Base-by-base conservation (phyloP, 2,888 invertebrate species). In the Antheraea yamamai region DNA sequence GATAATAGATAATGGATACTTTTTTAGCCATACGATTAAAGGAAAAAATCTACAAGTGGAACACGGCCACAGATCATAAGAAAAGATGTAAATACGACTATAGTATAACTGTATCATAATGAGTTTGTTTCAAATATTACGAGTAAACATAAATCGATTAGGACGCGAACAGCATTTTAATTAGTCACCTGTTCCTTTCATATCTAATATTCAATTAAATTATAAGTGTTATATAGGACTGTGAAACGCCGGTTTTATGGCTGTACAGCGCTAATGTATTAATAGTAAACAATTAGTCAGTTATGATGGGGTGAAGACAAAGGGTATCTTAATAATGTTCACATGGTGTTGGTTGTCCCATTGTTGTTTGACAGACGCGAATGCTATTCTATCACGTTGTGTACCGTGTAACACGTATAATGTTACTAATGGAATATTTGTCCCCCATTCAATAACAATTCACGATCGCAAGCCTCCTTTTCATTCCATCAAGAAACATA, bases 241-340 rank as follows among this genome's bases (percentile, higher is more conserved):
- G 7, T 2, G 16, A 16, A 47, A 26, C 73, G 73, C 64, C 23
- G 23, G 3, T 73, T 73, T 35, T 52, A 61, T 35, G n/a, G n/a
- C 39, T 35, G 35, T 30, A 61, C 58, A 12, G 35, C n/a, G 0
- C 39, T 74, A 39, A 51, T 55, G 18, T 52, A 70, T 58, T 71
- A 74, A 35, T 55, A 58, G 81, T 83, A 84, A 84, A 87, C 86
- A 88, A 89, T 90, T 89, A 89, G 89, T 89, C 89, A 88, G 84
- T 79, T 86, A 83, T 89, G 87, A 89, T 82, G 84, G 81, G 87
- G 87, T 87, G 84, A 78, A 76, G 81, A 85, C 84, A 84, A 86
- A 84, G 82, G 83, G 82, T 82, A 80, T 80, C 81, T 81, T 83
- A 82, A 84, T 85, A 82, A 81, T 80, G 78, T 79, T 79, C 79